These are phyloP conservation scores for Cynopterus sphinx DNA, from an alignment of 2,797 vertebrate species.

Conservation along the genomic window DNA sequence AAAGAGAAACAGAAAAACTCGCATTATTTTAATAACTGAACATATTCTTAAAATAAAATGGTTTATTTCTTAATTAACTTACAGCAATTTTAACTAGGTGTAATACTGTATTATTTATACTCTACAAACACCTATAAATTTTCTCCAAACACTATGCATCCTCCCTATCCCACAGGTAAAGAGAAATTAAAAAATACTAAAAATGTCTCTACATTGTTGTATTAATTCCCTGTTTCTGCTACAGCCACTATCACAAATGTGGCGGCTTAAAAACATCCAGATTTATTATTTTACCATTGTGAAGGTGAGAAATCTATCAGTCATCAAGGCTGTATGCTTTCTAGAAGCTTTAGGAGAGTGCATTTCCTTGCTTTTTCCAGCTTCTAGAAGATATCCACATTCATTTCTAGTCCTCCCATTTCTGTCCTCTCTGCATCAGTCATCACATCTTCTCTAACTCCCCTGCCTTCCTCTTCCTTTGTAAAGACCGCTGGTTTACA, in stretches of 20 bases:
- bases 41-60: background rate
- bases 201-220: background rate
- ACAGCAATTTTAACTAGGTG: background rate
- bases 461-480: background rate
- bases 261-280: background rate
- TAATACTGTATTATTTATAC: background rate
- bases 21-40: background rate
- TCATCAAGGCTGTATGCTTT: accelerated
- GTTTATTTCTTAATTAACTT: background rate
- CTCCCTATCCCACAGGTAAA: background rate
- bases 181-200: background rate
- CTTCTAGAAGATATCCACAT: background rate
- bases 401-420: accelerated
- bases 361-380: background rate
- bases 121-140: background rate
- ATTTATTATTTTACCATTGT: background rate
- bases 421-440: background rate
- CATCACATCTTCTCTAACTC: background rate
- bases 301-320: background rate
- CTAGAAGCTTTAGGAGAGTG: background rate
- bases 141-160: background rate
- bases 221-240: background rate
- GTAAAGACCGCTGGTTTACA: background rate
- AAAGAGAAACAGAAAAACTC: no score
- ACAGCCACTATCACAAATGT: background rate